Conservation (phyloP, 2,888 invertebrate species). For the Oligia fasciuncula region DNA sequence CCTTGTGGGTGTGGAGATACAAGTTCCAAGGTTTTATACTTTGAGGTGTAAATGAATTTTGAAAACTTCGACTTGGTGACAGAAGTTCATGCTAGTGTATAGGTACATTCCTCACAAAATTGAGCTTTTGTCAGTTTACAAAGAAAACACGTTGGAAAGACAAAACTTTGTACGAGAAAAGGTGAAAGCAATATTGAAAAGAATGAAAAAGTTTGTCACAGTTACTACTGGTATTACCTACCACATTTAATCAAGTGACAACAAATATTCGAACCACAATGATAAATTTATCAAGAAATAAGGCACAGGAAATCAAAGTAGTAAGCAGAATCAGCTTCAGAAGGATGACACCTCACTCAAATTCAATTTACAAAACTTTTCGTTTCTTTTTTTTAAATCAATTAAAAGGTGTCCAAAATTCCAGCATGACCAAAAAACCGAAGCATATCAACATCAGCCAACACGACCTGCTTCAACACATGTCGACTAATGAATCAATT, state of each 20-base stretch:
- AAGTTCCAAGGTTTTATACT: conserved; percentile 36
- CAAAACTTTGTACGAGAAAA: neutral
- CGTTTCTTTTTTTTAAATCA: conserved; percentile 41
- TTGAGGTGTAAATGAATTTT: conserved; percentile 48
- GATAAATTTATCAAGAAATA: neutral
- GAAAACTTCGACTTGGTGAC: conserved; percentile 23
- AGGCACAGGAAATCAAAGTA: neutral
- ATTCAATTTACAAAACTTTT: conserved; percentile 26
- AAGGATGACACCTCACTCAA: neutral
- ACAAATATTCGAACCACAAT: neutral
- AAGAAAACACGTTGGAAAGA: neutral
- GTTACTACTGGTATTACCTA: too few species aligned
- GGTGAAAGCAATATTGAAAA: neutral
- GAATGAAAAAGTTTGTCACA: neutral
- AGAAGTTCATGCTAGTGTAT: neutral
- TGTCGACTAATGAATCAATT: conserved; percentile 67
- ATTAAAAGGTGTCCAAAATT: conserved; percentile 41
- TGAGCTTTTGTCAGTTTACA: neutral
- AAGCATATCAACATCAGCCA: conserved; percentile 45
- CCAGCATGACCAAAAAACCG: conserved; percentile 33
- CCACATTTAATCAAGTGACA: neutral
- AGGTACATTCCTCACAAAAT: conserved; percentile 10
- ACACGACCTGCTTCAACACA: conserved; percentile 55
- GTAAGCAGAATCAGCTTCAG: neutral
- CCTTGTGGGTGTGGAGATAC: conserved; percentile 28